A percentile compares a stretch with the other conserved stretches of the same genome.
Conservation (phyloP, 2,888 invertebrate genomes). For the Mythimna loreyi region DNA sequence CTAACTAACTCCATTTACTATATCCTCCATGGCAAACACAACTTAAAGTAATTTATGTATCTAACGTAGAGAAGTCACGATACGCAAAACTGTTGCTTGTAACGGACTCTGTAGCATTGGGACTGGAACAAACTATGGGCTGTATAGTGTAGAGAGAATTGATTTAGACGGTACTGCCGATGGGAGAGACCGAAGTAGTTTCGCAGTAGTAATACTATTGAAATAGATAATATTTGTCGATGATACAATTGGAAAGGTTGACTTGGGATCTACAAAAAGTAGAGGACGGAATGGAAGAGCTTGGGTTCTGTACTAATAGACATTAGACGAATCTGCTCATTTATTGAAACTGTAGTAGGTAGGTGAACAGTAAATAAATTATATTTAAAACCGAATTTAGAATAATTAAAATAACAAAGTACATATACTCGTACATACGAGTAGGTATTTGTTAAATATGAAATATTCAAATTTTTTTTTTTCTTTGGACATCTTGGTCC, state of each 20-base stretch:
- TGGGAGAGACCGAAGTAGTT: slow-evolving; percentile 17
- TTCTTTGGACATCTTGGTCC: too few relatives aligned
- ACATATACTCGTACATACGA: too few relatives aligned
- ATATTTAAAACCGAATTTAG: too few relatives aligned
- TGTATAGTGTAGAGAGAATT: slow-evolving; percentile 40
- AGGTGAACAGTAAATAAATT: too few relatives aligned
- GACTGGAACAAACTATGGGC: slow-evolving; percentile 26
- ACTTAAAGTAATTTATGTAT: slow-evolving; percentile 61
- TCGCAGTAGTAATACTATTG: too few relatives aligned
- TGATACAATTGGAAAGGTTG: background rate
- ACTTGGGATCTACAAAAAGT: background rate
- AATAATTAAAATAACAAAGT: too few relatives aligned
- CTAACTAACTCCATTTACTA: background rate
- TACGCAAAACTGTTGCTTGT: slow-evolving; percentile 56
- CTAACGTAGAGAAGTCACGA: slow-evolving; percentile 52
- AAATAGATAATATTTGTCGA: background rate
- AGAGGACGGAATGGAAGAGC: too few relatives aligned
- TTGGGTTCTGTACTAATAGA: background rate
- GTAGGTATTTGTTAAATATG: too few relatives aligned
- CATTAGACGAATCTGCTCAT: too few relatives aligned
- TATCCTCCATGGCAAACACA: slow-evolving; percentile 18
- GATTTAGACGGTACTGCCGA: slow-evolving; percentile 38
- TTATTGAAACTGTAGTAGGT: too few relatives aligned
- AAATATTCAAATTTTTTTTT: too few relatives aligned
- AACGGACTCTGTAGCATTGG: slow-evolving; percentile 40